phyloP scores from a whole-genome alignment of 1,140 invertebrate species.

The Diplogasteroides magnus region DNA sequence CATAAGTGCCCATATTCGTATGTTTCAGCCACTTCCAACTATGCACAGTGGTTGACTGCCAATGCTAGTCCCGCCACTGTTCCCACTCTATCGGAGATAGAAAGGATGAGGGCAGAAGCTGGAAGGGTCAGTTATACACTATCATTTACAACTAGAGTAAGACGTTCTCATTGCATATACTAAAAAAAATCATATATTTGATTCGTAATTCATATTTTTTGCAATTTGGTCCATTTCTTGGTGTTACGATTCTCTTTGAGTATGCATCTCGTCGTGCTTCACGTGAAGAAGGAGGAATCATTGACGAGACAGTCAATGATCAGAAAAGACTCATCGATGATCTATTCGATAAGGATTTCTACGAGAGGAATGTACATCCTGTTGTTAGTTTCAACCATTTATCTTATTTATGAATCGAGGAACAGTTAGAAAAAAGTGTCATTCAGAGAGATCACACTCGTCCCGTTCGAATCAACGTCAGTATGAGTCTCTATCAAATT shows the following conservation, averaged over 20 bases:
- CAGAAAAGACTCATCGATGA: constrained; percentile 43
- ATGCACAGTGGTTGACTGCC: background rate
- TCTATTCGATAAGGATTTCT: constrained; percentile 43
- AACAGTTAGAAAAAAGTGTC: background rate
- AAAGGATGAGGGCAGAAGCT: background rate
- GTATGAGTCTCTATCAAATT: constrained; percentile 51
- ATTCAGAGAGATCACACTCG: constrained; percentile 29
- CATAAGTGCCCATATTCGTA: background rate
- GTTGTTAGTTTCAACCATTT: constrained; percentile 9
- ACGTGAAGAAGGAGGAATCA: too few relatives aligned
- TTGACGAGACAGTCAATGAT: too few relatives aligned
- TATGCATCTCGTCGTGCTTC: too few relatives aligned
- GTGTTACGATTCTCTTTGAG: background rate
- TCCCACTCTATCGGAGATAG: background rate
- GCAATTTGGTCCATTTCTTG: background rate
- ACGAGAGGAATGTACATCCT: constrained; percentile 50
- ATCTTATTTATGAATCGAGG: background rate
- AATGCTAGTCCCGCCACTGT: background rate
- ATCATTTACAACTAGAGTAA: too few relatives aligned
- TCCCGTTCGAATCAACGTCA: constrained; percentile 46
- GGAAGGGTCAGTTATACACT: too few relatives aligned
- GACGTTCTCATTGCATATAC: too few relatives aligned
- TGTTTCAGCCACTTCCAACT: background rate
- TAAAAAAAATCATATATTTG: too few relatives aligned
- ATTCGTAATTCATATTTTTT: too few relatives aligned